Evolutionary conservation across 2,113 vertebrate species (phyloP).

Genomic region (Tupaia chinensis): DNA sequence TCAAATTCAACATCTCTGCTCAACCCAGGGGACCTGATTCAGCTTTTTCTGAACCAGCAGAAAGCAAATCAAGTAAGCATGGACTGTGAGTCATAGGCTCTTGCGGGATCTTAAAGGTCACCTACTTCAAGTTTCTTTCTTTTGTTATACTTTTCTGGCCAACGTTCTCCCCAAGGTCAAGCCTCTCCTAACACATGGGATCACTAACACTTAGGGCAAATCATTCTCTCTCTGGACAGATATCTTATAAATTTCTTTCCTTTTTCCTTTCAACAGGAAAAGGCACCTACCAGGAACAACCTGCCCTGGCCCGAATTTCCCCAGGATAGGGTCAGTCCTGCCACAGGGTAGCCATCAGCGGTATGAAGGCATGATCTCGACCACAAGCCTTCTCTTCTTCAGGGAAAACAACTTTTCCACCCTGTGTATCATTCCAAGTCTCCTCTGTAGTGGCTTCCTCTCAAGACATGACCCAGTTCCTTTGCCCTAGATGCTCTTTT

Average conservation of each 20-base stretch:
- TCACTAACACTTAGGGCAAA: background rate
- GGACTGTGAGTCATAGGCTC: background rate
- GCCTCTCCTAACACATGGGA: background rate
- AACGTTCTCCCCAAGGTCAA: background rate
- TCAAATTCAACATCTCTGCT: background rate
- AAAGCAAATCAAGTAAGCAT: background rate
- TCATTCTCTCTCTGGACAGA: background rate
- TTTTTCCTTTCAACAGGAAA: background rate
- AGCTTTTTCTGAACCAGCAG: conserved; percentile 19
- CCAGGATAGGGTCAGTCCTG: background rate
- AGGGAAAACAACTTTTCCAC: background rate
- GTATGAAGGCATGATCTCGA: background rate
- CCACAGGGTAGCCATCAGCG: background rate
- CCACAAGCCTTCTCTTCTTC: background rate
- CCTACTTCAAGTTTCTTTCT: background rate
- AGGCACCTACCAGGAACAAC: background rate
- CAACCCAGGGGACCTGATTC: background rate
- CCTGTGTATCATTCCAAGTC: background rate
- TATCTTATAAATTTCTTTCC: background rate
- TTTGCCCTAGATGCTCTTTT: background rate
- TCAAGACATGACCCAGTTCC: background rate
- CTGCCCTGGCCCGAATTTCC: rapidly evolving
- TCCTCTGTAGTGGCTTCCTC: background rate
- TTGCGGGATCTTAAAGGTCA: background rate
- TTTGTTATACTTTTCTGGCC: background rate